Conservation (phyloP, 2,113 vertebrate species). For the Aviceda subcristata region DNA sequence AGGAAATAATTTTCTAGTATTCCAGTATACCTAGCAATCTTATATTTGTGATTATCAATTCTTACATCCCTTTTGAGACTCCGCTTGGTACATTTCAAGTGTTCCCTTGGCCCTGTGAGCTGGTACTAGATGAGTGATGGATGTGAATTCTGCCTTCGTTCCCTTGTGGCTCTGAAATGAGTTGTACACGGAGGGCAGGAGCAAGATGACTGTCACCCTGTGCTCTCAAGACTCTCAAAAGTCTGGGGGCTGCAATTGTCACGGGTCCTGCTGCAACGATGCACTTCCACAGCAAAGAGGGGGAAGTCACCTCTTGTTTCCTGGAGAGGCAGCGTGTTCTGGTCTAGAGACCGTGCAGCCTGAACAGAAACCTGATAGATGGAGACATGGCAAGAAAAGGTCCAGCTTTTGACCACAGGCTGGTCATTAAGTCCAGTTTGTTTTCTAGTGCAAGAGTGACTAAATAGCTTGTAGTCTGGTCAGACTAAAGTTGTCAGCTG, state of each 20-base stretch:
- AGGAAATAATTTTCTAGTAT: neutral
- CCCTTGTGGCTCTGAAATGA: neutral
- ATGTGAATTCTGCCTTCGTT: neutral
- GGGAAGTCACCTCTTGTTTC: neutral
- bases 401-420: neutral
- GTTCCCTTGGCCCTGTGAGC: neutral
- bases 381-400: neutral
- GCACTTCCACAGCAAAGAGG: neutral
- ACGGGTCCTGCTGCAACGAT: fast-evolving
- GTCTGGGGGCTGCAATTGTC: fast-evolving
- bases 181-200: neutral
- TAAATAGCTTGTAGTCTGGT: neutral
- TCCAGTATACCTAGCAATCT: neutral
- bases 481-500: neutral
- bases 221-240: no score
- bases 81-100: neutral
- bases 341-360: fast-evolving
- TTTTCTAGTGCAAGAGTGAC: neutral
- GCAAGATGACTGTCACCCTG: neutral
- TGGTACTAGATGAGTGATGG: neutral
- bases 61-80: neutral
- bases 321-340: neutral
- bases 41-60: neutral
- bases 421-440: neutral
- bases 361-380: neutral